Conservation (phyloP, 92 coral and sea anemone species). For the Palythoa caribaeorum region DNA sequence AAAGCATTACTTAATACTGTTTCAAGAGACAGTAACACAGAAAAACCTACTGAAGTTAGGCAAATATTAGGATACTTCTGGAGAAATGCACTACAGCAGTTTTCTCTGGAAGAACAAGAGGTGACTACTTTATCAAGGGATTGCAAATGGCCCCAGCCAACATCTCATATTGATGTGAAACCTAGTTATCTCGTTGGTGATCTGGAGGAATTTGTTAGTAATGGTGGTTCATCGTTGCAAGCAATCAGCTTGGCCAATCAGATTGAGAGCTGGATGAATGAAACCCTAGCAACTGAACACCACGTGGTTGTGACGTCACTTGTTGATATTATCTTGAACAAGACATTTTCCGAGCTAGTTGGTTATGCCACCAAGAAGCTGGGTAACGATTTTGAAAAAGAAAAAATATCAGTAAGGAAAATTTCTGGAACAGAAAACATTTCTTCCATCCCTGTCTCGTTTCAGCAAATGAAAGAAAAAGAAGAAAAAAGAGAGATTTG, state of each 20-base stretch:
- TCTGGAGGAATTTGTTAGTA: slow-evolving; percentile 68
- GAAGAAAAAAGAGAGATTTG: neutral
- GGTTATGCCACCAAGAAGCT: slow-evolving; percentile 59
- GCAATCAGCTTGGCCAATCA: slow-evolving; percentile 80
- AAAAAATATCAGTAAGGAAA: neutral
- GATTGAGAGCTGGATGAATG: slow-evolving; percentile 74
- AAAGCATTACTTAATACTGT: slow-evolving; percentile 47
- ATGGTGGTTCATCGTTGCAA: slow-evolving; percentile 83
- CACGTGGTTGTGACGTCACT: slow-evolving; percentile 61
- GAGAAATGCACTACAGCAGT: slow-evolving; percentile 33
- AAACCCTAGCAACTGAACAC: slow-evolving; percentile 28
- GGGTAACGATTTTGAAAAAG: neutral
- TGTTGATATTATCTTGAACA: slow-evolving; percentile 78
- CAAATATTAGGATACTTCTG: slow-evolving; percentile 54
- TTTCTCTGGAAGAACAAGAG: neutral
- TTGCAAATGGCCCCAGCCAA: neutral
- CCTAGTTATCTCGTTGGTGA: slow-evolving; percentile 36
- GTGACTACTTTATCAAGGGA: neutral
- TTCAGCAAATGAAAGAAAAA: neutral
- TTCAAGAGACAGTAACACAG: neutral
- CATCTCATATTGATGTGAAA: neutral
- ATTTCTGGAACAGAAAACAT: neutral
- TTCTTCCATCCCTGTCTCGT: neutral
- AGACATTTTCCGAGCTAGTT: slow-evolving; percentile 75
- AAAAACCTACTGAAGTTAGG: slow-evolving; percentile 21